Base-by-base conservation (phyloP, 2,797 vertebrate species). In the Myiotriccus ornatus region DNA sequence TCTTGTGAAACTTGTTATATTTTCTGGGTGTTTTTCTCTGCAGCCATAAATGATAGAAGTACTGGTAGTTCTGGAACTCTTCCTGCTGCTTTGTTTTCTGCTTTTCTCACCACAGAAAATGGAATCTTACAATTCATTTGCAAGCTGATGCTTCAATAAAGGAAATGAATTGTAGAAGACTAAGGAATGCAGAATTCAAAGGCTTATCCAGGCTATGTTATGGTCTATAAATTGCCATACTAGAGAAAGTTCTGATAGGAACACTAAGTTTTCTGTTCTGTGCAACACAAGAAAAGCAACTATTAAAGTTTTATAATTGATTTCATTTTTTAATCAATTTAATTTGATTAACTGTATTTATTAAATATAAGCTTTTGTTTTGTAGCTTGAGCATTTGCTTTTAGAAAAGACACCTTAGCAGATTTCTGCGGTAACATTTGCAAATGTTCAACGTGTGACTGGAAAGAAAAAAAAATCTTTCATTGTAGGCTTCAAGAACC, bases 141-240 rank as follows among this genome's bases (percentile, higher is more conserved):
- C 47, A 82, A 90, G 30, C 28, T 87, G 75, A 50, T 87, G 28
- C 47, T 90, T 87, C 63, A 90, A 69, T 89, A 76, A 92, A 93
- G 73, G 27, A 89, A 91, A 53, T 55, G 18, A 65, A 79, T 18
- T 75, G 46, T 62, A 34, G 35, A 71, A 64, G 35, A 76, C 43
- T n/a, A 76, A 79, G 52, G 23, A 87, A 76, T 76, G 28, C n/a
- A 89, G 69, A 74, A 81, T 82, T 47, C 34, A 59, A 65, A 69
- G 39, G 55, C 43, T 82, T 73, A 24, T 39, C 67, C 47, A 70
- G 70, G 28, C 9, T 65, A 5, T 32, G 25, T 39, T 79, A 35
- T 37, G 12, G 44, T 79, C 68, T 65, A 3, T 73, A 44, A 71
- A 65, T 46, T 67, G 41, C 32, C 20, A 17, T 35, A 73, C 6